Evolutionary conservation across 2,113 vertebrate genomes (phyloP), one percentile per base, ranked within the genome.

Genomic region (Stegostoma tigrinum): DNA sequence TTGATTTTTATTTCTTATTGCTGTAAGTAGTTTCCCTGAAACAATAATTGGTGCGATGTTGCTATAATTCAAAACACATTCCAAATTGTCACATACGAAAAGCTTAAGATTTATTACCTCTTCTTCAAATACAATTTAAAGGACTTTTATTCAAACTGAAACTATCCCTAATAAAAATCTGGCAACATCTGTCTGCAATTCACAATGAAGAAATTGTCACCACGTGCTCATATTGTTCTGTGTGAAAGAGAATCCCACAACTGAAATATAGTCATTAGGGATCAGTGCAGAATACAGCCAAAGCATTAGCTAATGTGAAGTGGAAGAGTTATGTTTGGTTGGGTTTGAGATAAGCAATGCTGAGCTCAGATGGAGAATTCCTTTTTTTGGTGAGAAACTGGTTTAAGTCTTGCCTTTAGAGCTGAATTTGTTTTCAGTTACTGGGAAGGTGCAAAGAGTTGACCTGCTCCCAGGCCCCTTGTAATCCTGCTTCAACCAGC

Each of bases 391-490:
- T 4, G 0, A 64, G 19, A 61, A 90, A 34, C 27, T 90, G 14
- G 61, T 17, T 0, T n/a, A 34, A 45, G 4, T 90, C 52, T 2
- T 89, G 21, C n/a, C 61, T 90, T 90, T 90, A 55, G 87, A 64
- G 3, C 52, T 34, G 87, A 61, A 30, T 89, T 89, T 89, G 85
- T 55, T 89, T 89, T 52, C 17, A 34, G 14, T 64, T 2, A 90
- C 14, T 34, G 27, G 14, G 52, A 34, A 5, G 12, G 14, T 30
- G 87, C 27, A 55, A 89, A 14, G 8, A 55, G 10, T 30, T 55
- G 48, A 89, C 86, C 86, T 55, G 7, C 86, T 55, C 86, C 86
- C 86, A 89, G 86, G 86, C 86, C 48, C 86, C 87, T 90, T 34
- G 10, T 90, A 1, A 64, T 61, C n/a, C 87, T 90, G 52, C 27